Evolutionary conservation across 2,888 invertebrate species (phyloP).

Genomic region (Metalampra italica): DNA sequence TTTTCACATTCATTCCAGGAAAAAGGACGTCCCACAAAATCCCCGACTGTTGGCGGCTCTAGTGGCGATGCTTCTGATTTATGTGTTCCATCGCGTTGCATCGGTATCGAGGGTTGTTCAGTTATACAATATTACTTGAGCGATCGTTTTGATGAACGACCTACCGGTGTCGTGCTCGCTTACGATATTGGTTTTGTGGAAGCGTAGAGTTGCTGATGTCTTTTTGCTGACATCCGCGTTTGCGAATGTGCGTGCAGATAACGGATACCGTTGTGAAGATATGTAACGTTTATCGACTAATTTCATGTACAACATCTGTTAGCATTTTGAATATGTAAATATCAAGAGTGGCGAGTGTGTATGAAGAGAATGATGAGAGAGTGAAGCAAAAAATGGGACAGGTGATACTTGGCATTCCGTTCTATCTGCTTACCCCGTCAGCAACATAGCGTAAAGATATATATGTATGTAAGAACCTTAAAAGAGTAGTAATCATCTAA

Average conservation of each 20-base stretch:
- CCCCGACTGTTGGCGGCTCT: constrained; percentile 1
- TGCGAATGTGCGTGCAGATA: neutral
- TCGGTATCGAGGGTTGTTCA: constrained; percentile 29
- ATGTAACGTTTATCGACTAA: neutral
- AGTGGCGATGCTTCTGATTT: constrained; percentile 49
- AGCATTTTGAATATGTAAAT: too few species aligned
- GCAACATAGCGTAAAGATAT: too few species aligned
- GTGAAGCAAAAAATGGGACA: too few species aligned
- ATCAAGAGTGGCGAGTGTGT: too few species aligned
- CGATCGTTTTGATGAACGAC: constrained; percentile 45
- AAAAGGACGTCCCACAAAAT: neutral
- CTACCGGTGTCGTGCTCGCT: constrained; percentile 32
- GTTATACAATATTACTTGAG: constrained; percentile 45
- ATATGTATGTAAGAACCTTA: too few species aligned
- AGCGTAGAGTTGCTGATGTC: constrained; percentile 10
- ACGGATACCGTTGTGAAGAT: neutral
- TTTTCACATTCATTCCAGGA: neutral
- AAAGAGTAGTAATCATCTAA: too few species aligned
- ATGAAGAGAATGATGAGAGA: too few species aligned
- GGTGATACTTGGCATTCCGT: too few species aligned
- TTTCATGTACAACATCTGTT: too few species aligned
- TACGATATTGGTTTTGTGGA: constrained; percentile 46
- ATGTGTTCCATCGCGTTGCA: constrained; percentile 33
- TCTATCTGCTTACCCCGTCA: too few species aligned
- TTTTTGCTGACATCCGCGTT: neutral